phyloP scores from a whole-genome alignment of 2,888 invertebrate genomes.

The Clusia tigrina region DNA sequence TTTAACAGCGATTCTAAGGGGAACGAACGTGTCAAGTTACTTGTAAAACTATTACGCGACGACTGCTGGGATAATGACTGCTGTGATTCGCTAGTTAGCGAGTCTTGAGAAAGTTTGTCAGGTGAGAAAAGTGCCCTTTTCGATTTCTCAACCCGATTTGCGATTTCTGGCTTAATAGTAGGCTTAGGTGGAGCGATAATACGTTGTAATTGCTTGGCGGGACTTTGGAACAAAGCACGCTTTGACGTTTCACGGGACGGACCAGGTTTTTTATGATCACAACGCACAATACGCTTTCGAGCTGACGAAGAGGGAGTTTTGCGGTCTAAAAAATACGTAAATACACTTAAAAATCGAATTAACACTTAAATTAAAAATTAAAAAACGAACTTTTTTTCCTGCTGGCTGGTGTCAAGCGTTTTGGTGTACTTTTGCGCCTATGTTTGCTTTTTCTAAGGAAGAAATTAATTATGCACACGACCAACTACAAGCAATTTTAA shows the following conservation, averaged over 20 bases:
- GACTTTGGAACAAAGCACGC: slow-evolving; percentile 79
- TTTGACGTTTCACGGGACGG: slow-evolving; percentile 70
- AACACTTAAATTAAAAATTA: slow-evolving; percentile 1
- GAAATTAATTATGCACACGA: slow-evolving; percentile 1
- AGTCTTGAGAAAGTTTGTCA: slow-evolving; percentile 49
- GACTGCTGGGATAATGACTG: neutral
- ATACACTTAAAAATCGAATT: neutral
- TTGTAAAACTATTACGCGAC: neutral
- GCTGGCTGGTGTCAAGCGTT: slow-evolving; percentile 69
- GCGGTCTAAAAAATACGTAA: slow-evolving; percentile 41
- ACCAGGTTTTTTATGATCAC: slow-evolving; percentile 53
- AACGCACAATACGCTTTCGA: slow-evolving; percentile 52
- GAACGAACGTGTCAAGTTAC: slow-evolving; percentile 18
- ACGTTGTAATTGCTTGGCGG: slow-evolving; percentile 67
- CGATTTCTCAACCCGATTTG: slow-evolving; percentile 68
- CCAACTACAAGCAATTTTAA: neutral
- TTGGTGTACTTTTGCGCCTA: slow-evolving; percentile 59
- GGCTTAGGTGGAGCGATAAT: slow-evolving; percentile 42
- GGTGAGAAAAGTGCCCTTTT: slow-evolving; percentile 76
- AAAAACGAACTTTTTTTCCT: slow-evolving; percentile 54
- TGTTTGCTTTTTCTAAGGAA: slow-evolving; percentile 49
- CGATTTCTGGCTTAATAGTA: slow-evolving; percentile 63
- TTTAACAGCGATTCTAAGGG: slow-evolving; percentile 54
- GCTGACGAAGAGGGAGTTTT: slow-evolving; percentile 60
- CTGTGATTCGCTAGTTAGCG: neutral